A percentile compares a stretch with the other conserved stretches of the same genome.
These are phyloP conservation scores for Ifrita kowaldi DNA, from an alignment of 2,113 vertebrate species.

Conservation along the genomic window DNA sequence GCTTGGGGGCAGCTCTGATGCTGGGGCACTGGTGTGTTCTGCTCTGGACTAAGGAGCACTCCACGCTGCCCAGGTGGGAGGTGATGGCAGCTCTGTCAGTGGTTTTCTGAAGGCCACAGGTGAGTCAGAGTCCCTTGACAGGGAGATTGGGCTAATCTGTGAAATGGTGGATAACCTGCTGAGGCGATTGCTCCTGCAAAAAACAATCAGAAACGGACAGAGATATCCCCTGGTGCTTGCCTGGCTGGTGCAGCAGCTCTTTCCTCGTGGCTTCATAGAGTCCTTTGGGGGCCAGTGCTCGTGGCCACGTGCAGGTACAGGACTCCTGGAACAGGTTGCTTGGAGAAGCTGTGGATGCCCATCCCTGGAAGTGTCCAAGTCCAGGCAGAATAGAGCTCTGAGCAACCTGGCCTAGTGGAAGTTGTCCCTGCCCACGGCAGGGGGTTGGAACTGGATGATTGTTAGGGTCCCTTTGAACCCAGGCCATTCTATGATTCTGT, in stretches of 20 bases:
- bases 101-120: not conserved
- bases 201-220: not conserved
- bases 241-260: not conserved
- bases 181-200: not conserved
- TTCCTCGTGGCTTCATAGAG: not conserved
- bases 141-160: not conserved
- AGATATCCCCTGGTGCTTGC: not conserved
- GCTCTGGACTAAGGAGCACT: not conserved
- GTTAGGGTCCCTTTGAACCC: not conserved
- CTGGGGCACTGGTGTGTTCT: rapidly evolving
- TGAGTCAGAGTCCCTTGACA: not conserved
- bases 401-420: not conserved
- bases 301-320: rapidly evolving
- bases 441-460: too few relatives aligned
- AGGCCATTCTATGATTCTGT: not conserved
- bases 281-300: not conserved
- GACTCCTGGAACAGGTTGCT: not conserved
- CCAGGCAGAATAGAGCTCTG: not conserved
- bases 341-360: not conserved
- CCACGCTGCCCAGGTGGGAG: not conserved
- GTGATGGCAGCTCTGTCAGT: rapidly evolving
- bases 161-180: not conserved
- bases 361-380: not conserved
- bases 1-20: not conserved
- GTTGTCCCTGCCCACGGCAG: not conserved